Base-by-base conservation (phyloP, 2,888 invertebrate genomes). In the Lycaena phlaeas region DNA sequence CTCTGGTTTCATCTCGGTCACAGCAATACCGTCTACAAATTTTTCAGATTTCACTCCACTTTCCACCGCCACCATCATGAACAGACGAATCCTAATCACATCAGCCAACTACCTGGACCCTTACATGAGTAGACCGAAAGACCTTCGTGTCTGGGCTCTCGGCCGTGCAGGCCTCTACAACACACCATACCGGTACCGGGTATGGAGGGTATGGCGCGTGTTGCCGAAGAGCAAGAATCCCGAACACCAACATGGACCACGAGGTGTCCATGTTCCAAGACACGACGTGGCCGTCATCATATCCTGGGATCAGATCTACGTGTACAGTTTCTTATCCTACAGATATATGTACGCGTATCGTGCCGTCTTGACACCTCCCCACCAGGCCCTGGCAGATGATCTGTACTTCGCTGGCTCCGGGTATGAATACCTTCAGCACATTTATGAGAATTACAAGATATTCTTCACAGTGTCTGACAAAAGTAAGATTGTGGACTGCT, bases 221-320 rank as follows among this genome's bases (percentile, higher is more conserved):
- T 42, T 66, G 1, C 68, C 69, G 0, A 56, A 49, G 17, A 69
- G 69, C 43, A 18, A 45, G 4, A 75, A 67, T 41, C 59, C 63
- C 0, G 75, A 76, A 46, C 75, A 75, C 38, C 56, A 60, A 42
- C 73, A 74, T n/a, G 75, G 75, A 0, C 54, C 63, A 0, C 52
- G 57, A 25, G 70, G 70, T 1, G 39, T 41, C 1, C 74, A 75
- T 38, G 46, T 48, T 0, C 68, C 71, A 0, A 55, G 70, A 0
- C 69, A 74, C 27, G 73, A 74, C 36, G 38, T 73, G 0, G 27
- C 51, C 2, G 14, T 73, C 2, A 54, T 74, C 3, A 52, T 63
- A 14, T 52, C 48, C 4, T 28, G 51, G 1, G 73, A 74, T 36
- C 58, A 60, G 41, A 61, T 74, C 0, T 68, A 66, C 34, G 4